These are phyloP conservation scores for Alfaro cultratus DNA, from an alignment of 2,797 vertebrate species.

Conservation along the genomic window DNA sequence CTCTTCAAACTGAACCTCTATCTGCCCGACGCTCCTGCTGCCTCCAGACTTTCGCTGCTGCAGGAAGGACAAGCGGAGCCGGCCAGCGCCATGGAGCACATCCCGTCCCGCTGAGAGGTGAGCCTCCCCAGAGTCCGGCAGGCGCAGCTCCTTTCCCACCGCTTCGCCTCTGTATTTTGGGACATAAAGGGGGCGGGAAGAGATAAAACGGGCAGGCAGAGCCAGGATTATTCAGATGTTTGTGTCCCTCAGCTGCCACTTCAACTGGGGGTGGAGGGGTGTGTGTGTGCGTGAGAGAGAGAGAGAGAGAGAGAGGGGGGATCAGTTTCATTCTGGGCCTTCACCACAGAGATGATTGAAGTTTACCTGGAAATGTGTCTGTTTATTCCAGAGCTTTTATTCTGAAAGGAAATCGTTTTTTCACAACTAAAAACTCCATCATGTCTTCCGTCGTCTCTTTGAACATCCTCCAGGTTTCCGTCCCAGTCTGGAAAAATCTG, in stretches of 20 bases:
- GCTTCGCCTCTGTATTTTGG: slow-evolving; percentile 60
- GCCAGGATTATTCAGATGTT: slow-evolving; percentile 28
- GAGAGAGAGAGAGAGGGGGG: not conserved
- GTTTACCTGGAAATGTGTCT: not conserved
- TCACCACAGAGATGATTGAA: not conserved
- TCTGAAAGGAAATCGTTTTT: not conserved
- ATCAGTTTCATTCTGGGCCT: slow-evolving; percentile 7
- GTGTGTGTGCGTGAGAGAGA: too few species aligned
- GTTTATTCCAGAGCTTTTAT: not conserved
- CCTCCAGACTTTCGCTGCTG: not conserved
- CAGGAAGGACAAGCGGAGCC: slow-evolving; percentile 26
- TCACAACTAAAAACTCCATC: not conserved
- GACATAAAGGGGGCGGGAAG: slow-evolving; percentile 52
- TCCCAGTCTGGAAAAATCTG: not conserved
- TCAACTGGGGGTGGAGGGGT: not conserved
- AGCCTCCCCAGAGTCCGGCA: not conserved
- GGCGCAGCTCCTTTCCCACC: not conserved
- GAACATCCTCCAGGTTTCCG: too few species aligned
- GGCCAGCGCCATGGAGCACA: slow-evolving; percentile 47
- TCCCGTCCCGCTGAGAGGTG: too few species aligned
- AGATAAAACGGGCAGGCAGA: slow-evolving; percentile 45
- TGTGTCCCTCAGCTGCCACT: slow-evolving; percentile 31
- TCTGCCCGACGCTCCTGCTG: too few species aligned
- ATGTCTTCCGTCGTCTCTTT: not conserved
- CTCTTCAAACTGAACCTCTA: not conserved